Evolutionary conservation across 2,113 vertebrate genomes (phyloP), one percentile per base, ranked within the genome.

Genomic region (Corapipo altera): DNA sequence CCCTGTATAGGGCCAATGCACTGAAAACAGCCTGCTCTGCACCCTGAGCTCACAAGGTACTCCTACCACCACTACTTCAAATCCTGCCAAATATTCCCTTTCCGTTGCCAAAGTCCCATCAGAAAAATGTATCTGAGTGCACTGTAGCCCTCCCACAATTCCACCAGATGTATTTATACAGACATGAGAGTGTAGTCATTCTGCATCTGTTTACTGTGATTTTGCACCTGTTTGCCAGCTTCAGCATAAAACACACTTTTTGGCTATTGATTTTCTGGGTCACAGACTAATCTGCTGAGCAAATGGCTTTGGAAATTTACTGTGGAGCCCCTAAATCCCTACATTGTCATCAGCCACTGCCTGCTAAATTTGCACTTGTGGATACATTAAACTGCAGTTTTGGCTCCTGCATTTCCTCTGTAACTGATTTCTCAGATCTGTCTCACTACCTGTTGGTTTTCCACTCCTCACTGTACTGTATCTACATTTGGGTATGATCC

Each of bases 301-400:
- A 91, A 93, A 93, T 44, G 33, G 23, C 72, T 88, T 92, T 91
- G 78, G 67, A 91, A 82, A 92, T 90, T 91, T 95, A 78, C 87
- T 49, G 33, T 66, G 71, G 52, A 90, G 16, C 35, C 35, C 58
- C 74, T 54, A 90, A 15, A 91, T 93, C 70, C 54, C 59, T 73
- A 6, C n/a, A 33, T 70, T 78, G 54, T 78, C 78, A 87, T 79
- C 70, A 89, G 43, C 54, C 26, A 28, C 62, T 80, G 64, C 64
- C 84, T 66, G 59, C 35, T 71, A 77, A 80, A 77, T 24, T 26
- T 48, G 20, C 27, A 49, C 32, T 55, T 58, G n/a, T 51, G 74
- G 49, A 81, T 78, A 84, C 8, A 78, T 19, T 65, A 32, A 77
- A 65, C 18, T 81, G 55, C 43, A 77, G 14, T 32, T 81, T 72